A percentile compares a stretch with the other conserved stretches of the same genome.
Conservation (phyloP, 2,797 vertebrate genomes). For the Rallus crepitans region DNA sequence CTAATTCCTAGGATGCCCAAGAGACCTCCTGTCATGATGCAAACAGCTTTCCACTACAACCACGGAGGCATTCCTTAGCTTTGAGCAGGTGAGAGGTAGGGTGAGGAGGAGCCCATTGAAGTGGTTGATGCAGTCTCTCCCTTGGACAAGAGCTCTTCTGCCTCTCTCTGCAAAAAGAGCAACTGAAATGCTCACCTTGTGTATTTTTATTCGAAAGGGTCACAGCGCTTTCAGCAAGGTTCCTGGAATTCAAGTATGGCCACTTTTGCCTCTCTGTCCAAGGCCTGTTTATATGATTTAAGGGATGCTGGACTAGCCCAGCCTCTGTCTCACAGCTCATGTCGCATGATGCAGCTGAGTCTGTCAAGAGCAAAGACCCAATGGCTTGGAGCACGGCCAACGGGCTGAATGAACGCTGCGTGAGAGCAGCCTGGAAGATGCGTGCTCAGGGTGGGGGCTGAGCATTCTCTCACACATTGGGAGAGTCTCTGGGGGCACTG, state of each 20-base stretch:
- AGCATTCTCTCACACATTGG: rapidly evolving
- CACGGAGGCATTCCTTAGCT: neutral
- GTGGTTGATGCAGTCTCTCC: neutral
- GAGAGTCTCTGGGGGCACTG: neutral
- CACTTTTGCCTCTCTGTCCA: neutral
- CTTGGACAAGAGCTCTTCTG: neutral
- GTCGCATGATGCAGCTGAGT: neutral
- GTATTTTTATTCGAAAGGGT: neutral
- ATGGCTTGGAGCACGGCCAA: rapidly evolving
- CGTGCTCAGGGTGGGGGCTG: rapidly evolving
- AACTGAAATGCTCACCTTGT: neutral
- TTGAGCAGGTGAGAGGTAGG: neutral
- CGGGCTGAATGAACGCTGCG: neutral
- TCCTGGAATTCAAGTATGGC: neutral
- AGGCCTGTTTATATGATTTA: neutral
- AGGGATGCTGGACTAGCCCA: neutral
- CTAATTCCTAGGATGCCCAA: neutral
- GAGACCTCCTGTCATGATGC: neutral
- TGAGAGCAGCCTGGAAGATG: neutral
- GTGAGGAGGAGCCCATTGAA: neutral
- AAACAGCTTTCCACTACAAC: neutral
- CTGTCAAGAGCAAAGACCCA: neutral
- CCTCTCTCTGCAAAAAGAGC: neutral
- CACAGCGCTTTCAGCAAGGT: neutral
- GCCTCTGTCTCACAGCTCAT: neutral